Conservation (phyloP, 2,797 vertebrate species). For the Siniperca undulata region DNA sequence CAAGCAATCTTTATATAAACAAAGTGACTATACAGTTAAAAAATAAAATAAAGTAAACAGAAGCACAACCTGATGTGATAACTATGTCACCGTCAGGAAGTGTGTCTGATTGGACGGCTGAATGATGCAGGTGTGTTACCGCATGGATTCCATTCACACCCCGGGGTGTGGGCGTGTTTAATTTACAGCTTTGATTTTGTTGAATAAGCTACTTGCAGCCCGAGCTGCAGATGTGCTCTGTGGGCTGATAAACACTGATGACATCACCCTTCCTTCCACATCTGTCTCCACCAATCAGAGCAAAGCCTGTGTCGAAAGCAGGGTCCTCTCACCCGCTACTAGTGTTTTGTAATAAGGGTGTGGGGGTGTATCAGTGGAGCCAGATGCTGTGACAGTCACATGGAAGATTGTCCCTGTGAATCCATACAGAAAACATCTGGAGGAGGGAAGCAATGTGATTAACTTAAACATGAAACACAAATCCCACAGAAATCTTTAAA, state of each 20-base stretch:
- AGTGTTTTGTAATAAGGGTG: slow-evolving; percentile 46
- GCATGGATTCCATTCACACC: slow-evolving; percentile 31
- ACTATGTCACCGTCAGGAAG: slow-evolving; percentile 58
- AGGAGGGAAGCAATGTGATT: slow-evolving; percentile 73
- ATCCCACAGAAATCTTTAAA: slow-evolving; percentile 60
- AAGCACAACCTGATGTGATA: slow-evolving; percentile 68
- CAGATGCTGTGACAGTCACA: slow-evolving; percentile 45
- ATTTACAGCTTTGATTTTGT: slow-evolving; percentile 50
- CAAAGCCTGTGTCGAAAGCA: slow-evolving; percentile 24
- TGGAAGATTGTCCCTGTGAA: slow-evolving; percentile 62
- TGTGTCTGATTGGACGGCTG: slow-evolving; percentile 72
- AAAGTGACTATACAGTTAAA: slow-evolving; percentile 76
- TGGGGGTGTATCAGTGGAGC: slow-evolving; percentile 29
- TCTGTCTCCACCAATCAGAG: slow-evolving; percentile 50
- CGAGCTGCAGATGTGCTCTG: slow-evolving; percentile 47
- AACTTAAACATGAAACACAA: slow-evolving; percentile 48
- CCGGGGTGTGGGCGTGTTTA: background rate
- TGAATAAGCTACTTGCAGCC: slow-evolving; percentile 55
- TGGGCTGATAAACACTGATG: slow-evolving; percentile 48
- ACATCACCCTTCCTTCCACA: slow-evolving; percentile 46
- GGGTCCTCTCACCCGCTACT: slow-evolving; percentile 28
- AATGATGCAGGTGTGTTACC: slow-evolving; percentile 44
- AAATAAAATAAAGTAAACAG: slow-evolving; percentile 63
- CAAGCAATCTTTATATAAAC: slow-evolving; percentile 74
- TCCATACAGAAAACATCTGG: slow-evolving; percentile 68